Base-by-base conservation (phyloP, 2,797 vertebrate genomes). In the Enteromius treurensis region DNA sequence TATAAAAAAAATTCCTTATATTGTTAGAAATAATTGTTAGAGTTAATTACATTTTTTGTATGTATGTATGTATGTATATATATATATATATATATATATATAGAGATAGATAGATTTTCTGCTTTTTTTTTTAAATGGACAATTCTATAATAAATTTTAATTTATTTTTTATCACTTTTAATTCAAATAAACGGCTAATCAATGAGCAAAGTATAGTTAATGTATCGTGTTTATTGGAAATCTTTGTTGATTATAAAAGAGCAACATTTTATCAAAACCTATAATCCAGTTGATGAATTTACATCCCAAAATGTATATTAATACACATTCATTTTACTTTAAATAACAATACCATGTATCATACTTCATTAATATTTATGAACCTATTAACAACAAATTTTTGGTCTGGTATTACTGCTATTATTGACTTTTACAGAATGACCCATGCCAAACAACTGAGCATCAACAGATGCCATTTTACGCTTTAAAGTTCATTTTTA, bases 381-480 rank as follows among this genome's bases (percentile, higher is more conserved):
- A 55, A 29, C 13, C 23, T 29, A 32, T 32, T 64, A 64, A 64
- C 4, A 34, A 53, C 26, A 51, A 2, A 73, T 32, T 21, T 0
- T 73, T 73, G 9, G 26, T 13, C 51, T 75, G 5, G 5, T 32
- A 21, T 53, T 53, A 9, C 21, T 53, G 51, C 19, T 21, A 53
- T 53, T 53, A 53, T 53, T 53, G 34, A 42, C 26, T 53, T 68
- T 23, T 21, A 10, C 47, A 79, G n/a, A 79, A 68, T 53, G 64
- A 68, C 77, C 45, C 32, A 79, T 68, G 47, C 64, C 77, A 68
- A 79, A 68, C 42, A 64, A 47, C 40, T 3, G 14, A 13, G 23
- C 76, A 78, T 47, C 76, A 47, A n/a, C 23, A 4, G 42, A 64
- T 21, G 58, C 40, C 0, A 5, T 19, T 77, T 34, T 42, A 42